These are phyloP conservation scores for Lasioglossum albipes DNA, from an alignment of 1,140 invertebrate species.

Conservation along the genomic window DNA sequence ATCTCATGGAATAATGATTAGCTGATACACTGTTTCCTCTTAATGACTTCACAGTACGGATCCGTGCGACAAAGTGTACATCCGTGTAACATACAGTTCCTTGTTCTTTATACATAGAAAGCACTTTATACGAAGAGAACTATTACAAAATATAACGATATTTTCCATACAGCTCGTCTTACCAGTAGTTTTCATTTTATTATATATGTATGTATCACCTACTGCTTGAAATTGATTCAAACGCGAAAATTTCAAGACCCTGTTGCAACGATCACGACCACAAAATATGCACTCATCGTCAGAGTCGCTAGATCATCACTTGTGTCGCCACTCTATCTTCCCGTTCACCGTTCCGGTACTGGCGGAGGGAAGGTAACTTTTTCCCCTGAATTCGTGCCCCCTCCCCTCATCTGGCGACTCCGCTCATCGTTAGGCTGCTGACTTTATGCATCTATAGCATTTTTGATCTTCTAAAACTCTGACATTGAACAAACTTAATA, in stretches of 20 bases:
- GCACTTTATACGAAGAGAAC: conserved; percentile 9
- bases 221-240: background rate
- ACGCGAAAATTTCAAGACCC: background rate
- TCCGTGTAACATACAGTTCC: background rate
- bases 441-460: too few relatives aligned
- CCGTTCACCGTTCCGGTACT: too few relatives aligned
- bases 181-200: background rate
- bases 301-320: background rate
- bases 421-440: background rate
- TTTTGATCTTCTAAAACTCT: too few relatives aligned
- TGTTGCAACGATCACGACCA: background rate
- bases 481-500: too few relatives aligned
- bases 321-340: too few relatives aligned
- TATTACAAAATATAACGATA: conserved; percentile 35
- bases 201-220: background rate
- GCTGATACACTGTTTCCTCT: background rate
- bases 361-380: too few relatives aligned
- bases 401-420: too few relatives aligned
- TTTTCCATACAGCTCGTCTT: background rate
- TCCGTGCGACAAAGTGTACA: background rate
- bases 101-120: background rate
- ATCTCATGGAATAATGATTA: too few relatives aligned
- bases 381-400: too few relatives aligned
- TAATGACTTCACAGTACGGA: background rate
- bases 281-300: background rate